A percentile compares a stretch with the other conserved stretches of the same genome.
Conservation (phyloP, 2,888 invertebrate species). For the Malacosoma neustria region DNA sequence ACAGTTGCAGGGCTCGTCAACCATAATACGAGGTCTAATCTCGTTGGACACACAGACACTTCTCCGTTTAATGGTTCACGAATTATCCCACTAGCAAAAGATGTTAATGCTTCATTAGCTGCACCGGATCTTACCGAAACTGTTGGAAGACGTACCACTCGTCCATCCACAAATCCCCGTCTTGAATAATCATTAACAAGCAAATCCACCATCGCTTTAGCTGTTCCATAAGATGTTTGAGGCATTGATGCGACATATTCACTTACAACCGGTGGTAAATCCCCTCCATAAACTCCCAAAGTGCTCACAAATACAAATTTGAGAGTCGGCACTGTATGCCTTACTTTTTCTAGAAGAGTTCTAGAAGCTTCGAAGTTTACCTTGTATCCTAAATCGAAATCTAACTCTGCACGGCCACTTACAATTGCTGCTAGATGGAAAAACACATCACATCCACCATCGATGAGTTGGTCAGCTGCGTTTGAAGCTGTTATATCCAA, state of each 20-base stretch:
- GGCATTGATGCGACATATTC: conserved; percentile 44
- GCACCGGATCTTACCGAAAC: conserved; percentile 51
- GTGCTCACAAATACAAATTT: conserved; percentile 50
- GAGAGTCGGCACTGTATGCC: conserved; percentile 25
- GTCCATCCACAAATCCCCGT: conserved; percentile 46
- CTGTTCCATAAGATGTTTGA: conserved; percentile 51
- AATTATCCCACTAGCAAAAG: conserved; percentile 54
- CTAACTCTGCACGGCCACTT: conserved; percentile 52
- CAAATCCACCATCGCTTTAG: conserved; percentile 54
- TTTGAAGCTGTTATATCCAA: conserved; percentile 16
- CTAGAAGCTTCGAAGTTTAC: conserved; percentile 56
- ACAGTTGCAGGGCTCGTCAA: conserved; percentile 42
- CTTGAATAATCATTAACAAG: conserved; percentile 51
- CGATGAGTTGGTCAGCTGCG: conserved; percentile 29
- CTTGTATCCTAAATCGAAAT: conserved; percentile 49
- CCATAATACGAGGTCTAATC: conserved; percentile 37
- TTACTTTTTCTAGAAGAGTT: conserved; percentile 38
- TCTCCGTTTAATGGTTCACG: conserved; percentile 48
- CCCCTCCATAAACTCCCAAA: conserved; percentile 46
- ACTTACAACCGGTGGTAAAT: conserved; percentile 29
- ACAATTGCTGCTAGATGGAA: conserved; percentile 59
- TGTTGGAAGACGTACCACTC: conserved; percentile 47
- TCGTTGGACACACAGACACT: conserved; percentile 36
- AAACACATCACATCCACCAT: conserved; percentile 27
- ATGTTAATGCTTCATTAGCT: conserved; percentile 55